These are phyloP conservation scores for Scaptomyza hsui DNA, from an alignment of 1,140 invertebrate genomes.

Conservation along the genomic window DNA sequence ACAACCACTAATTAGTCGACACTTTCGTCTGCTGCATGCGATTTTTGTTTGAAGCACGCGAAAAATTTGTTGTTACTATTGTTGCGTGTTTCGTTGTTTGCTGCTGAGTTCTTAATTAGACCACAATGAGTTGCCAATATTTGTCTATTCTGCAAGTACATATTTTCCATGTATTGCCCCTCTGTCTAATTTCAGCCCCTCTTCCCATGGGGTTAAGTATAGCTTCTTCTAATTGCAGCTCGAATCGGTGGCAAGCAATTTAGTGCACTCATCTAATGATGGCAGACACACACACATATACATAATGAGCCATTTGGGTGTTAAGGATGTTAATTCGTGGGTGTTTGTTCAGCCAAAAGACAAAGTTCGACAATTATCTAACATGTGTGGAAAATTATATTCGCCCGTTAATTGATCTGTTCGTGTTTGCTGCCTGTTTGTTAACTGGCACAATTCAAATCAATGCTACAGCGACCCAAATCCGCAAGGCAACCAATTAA, in stretches of 20 bases:
- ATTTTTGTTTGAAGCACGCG: constrained; percentile 46
- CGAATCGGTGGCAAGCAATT: constrained; percentile 51
- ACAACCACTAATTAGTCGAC: constrained; percentile 35
- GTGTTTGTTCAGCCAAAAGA: not conserved
- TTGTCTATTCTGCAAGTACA: constrained; percentile 41
- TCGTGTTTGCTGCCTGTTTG: constrained; percentile 59
- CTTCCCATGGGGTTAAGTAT: too few species aligned
- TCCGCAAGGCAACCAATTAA: constrained; percentile 25
- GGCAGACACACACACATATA: constrained; percentile 8
- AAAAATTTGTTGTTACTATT: constrained; percentile 39
- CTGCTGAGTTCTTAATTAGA: constrained; percentile 69
- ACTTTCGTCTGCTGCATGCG: constrained; percentile 40
- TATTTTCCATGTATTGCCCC: too few species aligned
- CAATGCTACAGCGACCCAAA: constrained; percentile 58
- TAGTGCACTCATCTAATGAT: constrained; percentile 62
- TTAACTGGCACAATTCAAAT: constrained; percentile 68
- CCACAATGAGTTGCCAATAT: constrained; percentile 72
- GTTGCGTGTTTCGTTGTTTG: constrained; percentile 32
- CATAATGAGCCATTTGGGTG: constrained; percentile 71
- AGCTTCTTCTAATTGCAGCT: constrained; percentile 68
- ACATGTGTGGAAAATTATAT: constrained; percentile 67
- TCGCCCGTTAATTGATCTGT: constrained; percentile 61
- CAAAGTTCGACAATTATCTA: constrained; percentile 62
- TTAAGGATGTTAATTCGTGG: constrained; percentile 62
- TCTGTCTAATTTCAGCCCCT: constrained; percentile 51